Percentiles rank a stretch among this genome's conserved stretches.
Evolutionary conservation across 2,113 vertebrate species (phyloP).

Genomic region (Nothocercus julius): DNA sequence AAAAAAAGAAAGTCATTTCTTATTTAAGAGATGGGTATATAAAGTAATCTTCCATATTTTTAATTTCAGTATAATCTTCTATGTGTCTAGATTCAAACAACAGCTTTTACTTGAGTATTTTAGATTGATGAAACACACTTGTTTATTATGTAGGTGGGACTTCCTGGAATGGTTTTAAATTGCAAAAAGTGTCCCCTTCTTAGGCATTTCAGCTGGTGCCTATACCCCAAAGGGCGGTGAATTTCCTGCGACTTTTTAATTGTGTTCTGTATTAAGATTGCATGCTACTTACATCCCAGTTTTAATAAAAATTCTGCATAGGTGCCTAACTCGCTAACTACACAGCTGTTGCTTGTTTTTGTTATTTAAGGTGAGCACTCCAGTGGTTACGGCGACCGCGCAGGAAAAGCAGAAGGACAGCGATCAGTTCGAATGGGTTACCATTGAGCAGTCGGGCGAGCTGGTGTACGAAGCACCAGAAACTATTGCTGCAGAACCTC

Average conservation of each 20-base stretch:
- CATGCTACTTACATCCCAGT: background rate
- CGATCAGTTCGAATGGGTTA: slow-evolving; percentile 99
- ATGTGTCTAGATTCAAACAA: background rate
- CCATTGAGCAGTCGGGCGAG: slow-evolving; percentile 97
- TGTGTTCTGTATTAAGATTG: background rate
- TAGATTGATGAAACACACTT: background rate
- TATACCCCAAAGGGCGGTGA: fast-evolving
- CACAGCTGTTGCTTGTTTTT: background rate
- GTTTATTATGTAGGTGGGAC: fast-evolving
- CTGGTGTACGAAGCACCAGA: slow-evolving; percentile 97
- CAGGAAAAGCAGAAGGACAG: slow-evolving; percentile 98
- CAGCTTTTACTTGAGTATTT: background rate
- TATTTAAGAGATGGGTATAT: background rate
- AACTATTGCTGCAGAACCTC: slow-evolving; percentile 92
- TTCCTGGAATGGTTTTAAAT: background rate
- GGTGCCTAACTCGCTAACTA: background rate
- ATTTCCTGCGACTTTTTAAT: background rate
- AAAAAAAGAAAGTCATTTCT: background rate
- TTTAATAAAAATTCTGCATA: background rate
- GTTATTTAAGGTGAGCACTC: slow-evolving; percentile 90
- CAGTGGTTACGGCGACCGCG: slow-evolving; percentile 89
- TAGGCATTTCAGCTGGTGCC: background rate
- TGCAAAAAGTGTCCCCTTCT: background rate
- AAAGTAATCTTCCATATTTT: background rate
- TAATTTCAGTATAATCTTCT: background rate